Base-by-base conservation (phyloP, 2,797 vertebrate species). In the Petrocephalus sullivani region DNA sequence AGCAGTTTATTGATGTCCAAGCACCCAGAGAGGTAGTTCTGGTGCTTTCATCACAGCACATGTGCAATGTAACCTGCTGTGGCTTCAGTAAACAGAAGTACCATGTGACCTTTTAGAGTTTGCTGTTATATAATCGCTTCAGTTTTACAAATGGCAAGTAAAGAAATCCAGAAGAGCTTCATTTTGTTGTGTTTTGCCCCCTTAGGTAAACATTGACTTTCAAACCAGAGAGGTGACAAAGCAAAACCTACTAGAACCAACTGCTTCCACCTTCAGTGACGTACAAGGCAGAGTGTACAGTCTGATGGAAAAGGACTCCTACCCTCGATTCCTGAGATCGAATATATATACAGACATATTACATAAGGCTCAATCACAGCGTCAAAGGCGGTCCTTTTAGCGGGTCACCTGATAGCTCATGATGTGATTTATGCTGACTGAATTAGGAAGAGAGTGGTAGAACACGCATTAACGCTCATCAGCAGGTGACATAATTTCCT, bases 261-360 rank as follows among this genome's bases (percentile, higher is more conserved):
- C 96, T 46, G 94, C 96, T 28, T 96, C 96, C 90, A 98, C 97
- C 93, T 97, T 99, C 91, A 96, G 97, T 58, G 97, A 98, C 91
- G 96, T 97, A 67, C 98, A 99, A 90, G 95, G 96, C 75, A 98
- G 97, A 94, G 95, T 99, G 88, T 96, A 97, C 95, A 97, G 97
- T 93, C 97, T 99, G 90, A 99, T 99, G 98, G 98, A 99, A 94
- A 99, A 98, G 92, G 98, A 99, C 96, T 99, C 98, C 75, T 99
- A 99, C 89, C 98, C 97, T 88, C 96, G 98, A 89, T 99, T 99
- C 94, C 96, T 99, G 94, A 96, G 97, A 92, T 99, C 98, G 90
- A 98, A 98, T 94, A 96, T 99, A 95, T 99, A 99, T 95, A 97
- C 97, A 95, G 97, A 98, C 89, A 95, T 99, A 87, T 94, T 99